Conservation (phyloP, 2,113 vertebrate species). For the Myodes glareolus region DNA sequence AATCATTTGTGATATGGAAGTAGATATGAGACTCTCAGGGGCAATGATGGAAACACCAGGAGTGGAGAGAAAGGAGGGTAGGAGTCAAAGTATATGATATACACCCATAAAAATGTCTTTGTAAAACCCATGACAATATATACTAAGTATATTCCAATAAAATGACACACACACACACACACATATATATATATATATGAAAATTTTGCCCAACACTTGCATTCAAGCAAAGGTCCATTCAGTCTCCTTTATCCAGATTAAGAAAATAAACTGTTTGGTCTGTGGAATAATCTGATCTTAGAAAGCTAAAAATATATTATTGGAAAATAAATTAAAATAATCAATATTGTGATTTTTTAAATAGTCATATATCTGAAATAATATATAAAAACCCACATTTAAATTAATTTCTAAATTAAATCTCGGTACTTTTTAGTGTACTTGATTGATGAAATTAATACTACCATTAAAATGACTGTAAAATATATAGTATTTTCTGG, state of each 20-base stretch:
- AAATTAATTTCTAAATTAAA: conserved; percentile 38
- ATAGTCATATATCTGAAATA: neutral
- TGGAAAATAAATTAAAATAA: conserved; percentile 11
- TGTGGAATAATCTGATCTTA: neutral
- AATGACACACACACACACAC: neutral
- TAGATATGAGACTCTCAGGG: neutral
- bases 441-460: neutral
- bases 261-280: neutral
- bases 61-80: neutral
- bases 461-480: neutral
- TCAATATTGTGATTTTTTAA: conserved; percentile 32
- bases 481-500: neutral
- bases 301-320: neutral
- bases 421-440: neutral
- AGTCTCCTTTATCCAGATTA: neutral
- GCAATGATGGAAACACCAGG: neutral
- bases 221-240: neutral
- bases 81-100: neutral
- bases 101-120: neutral
- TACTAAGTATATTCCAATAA: neutral
- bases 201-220: neutral
- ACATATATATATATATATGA: neutral
- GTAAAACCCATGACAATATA: too few species aligned
- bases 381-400: conserved; percentile 44
- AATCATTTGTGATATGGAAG: neutral